phyloP scores from a whole-genome alignment of 2,888 invertebrate genomes.

The Hirudinaria manillensis region DNA sequence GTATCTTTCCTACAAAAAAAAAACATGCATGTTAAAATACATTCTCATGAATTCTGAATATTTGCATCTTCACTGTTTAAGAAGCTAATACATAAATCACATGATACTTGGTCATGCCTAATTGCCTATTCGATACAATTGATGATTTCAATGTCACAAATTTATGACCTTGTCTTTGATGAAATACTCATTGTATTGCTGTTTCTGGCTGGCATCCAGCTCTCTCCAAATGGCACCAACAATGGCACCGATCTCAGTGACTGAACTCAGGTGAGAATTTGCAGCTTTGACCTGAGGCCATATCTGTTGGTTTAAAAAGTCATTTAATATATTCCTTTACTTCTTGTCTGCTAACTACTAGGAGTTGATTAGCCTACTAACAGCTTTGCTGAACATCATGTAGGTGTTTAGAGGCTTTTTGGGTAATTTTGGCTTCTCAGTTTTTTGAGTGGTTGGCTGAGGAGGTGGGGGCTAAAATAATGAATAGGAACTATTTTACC shows the following conservation, averaged over 20 bases:
- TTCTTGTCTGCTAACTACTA: neutral
- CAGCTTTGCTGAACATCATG: slow-evolving; percentile 42
- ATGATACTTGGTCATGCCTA: too few species aligned
- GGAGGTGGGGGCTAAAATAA: neutral
- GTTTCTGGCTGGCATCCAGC: slow-evolving; percentile 39
- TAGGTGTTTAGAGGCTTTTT: slow-evolving; percentile 41
- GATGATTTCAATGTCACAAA: too few species aligned
- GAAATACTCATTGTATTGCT: slow-evolving; percentile 40
- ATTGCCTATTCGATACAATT: too few species aligned
- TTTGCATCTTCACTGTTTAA: neutral
- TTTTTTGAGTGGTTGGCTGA: slow-evolving; percentile 18
- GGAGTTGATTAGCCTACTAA: slow-evolving; percentile 35
- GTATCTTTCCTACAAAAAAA: slow-evolving; percentile 33
- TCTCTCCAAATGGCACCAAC: slow-evolving; percentile 42
- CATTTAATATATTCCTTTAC: neutral
- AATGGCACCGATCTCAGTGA: slow-evolving; percentile 41
- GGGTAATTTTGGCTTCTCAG: slow-evolving; percentile 37
- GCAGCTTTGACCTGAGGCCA: slow-evolving; percentile 41
- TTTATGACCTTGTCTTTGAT: slow-evolving; percentile 37
- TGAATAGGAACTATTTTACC: neutral
- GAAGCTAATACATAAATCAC: neutral
- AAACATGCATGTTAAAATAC: neutral
- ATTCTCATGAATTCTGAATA: neutral
- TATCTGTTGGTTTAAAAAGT: slow-evolving; percentile 35
- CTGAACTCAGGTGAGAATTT: slow-evolving; percentile 38